Base-by-base conservation (phyloP, 2,888 invertebrate species). In the Gnatocerus cornutus region DNA sequence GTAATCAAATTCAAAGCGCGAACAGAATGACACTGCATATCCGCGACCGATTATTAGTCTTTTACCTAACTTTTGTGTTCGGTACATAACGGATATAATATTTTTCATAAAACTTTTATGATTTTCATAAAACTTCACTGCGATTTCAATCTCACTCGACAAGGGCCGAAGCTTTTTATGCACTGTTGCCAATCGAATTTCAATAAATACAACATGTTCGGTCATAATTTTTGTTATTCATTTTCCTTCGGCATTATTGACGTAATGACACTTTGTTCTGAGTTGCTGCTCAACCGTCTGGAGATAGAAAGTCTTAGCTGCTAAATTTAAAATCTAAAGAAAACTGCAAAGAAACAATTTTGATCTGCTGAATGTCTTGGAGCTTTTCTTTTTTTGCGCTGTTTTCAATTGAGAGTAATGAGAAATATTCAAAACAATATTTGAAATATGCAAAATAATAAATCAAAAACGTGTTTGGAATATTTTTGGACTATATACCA, bases 11-110 rank as follows among this genome's bases (percentile, higher is more conserved):
- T 69, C 63, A 64, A 52, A 64, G 43, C 64, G 48, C 37, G 63
- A 68, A 56, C 37, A 68, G 56, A 63, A 68, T 63, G 63, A 41
- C 58, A 64, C 37, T 69, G 69, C 69, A 69, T 69, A 58, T 69
- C 63, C 33, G 56, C 55, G 33, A 50, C 64, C 50, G 63, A 69
- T 69, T 69, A 69, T 69, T 68, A 61, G 68, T 68, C 46, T 48
- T 56, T 68, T 56, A 65, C 65, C 65, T 64, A 64, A 64, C 64
- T 64, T 53, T 64, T 64, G 53, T 64, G 45, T 53, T 64, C 33
- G 45, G 30, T 64, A 45, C 33, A 48, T 56, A 55, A 56, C 53
- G 46, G 56, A 56, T 53, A 52, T 63, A 63, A 63, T 63, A 63
- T 63, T 63, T 56, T 65, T 56, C 65, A 55, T 56, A 56, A 65